These are phyloP conservation scores for Pseudomugil gertrudae DNA, from an alignment of 2,797 vertebrate genomes.

Conservation along the genomic window DNA sequence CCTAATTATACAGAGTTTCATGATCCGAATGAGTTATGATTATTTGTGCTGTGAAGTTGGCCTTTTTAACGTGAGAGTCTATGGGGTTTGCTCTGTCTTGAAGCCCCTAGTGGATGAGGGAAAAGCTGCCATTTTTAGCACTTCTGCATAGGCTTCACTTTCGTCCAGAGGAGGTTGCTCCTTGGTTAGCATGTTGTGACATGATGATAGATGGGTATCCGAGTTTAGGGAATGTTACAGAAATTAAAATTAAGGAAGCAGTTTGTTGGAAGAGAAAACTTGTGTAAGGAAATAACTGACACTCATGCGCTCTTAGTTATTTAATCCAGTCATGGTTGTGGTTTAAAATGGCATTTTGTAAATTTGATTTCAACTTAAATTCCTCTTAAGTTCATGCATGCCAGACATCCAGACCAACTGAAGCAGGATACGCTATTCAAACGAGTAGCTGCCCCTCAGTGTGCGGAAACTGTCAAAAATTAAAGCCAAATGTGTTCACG, in stretches of 20 bases:
- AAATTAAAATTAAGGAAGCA: slow-evolving; percentile 30
- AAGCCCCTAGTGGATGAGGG: no score
- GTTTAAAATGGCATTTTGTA: background rate
- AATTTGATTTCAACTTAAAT: background rate
- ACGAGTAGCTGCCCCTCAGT: slow-evolving; percentile 9
- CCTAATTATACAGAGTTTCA: no score
- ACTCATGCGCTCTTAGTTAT: background rate
- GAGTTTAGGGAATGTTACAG: slow-evolving; percentile 27
- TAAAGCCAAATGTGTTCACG: slow-evolving; percentile 4
- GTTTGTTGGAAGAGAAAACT: slow-evolving; percentile 14
- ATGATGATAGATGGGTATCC: slow-evolving; percentile 48
- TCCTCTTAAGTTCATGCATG: background rate
- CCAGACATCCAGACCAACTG: background rate
- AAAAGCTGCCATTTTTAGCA: no score
- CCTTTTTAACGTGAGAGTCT: no score
- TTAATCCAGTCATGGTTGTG: slow-evolving; percentile 1
- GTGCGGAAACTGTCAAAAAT: slow-evolving; percentile 18
- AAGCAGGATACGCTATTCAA: slow-evolving; percentile 21
- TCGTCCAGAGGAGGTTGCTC: no score
- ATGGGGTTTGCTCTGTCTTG: no score
- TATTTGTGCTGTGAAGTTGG: no score
- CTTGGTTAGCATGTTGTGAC: slow-evolving; percentile 61
- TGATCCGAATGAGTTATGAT: no score
- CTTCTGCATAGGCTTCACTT: no score
- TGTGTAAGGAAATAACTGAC: background rate